Evolutionary conservation across 2,888 invertebrate species (phyloP), one percentile per base, ranked within the genome.

Genomic region (Helicoverpa assulta): DNA sequence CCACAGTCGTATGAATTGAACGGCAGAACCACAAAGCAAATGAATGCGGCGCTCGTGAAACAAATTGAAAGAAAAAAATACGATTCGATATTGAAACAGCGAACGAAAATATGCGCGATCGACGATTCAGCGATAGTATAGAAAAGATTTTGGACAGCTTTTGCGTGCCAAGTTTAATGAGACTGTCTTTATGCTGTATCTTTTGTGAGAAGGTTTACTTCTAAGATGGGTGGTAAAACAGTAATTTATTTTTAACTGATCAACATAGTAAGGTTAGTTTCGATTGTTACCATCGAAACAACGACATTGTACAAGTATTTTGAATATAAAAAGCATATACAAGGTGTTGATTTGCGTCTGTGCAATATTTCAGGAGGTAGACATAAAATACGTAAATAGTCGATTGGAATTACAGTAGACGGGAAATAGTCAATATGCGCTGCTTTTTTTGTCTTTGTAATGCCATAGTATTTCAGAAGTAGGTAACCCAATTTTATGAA

Each of bases 21-120:
- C 75, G 74, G 72, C 67, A 66, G 69, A 77, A 80, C 76, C 83
- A 84, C 86, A 85, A 82, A 86, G 86, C 83, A 86, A 86, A 86
- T 84, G 83, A 86, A 85, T 80, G 72, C 78, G 62, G 67, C 53
- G 78, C 71, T 76, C 73, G 73, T 77, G 72, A 76, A 82, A 83
- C 63, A 73, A 79, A 83, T 76, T 73, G 73, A 78, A 83, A 84
- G 78, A 76, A 82, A 83, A 81, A 83, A 81, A 79, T 65, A 73
- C 73, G 58, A 70, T 82, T 68, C 79, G 76, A 81, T 83, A 78
- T 82, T 81, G 83, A 78, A 78, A 81, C 73, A 69, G 61, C 58
- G 78, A 73, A 70, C 66, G 52, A 83, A 74, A 78, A 71, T 83
- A 75, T 81, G 69, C 76, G 51, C 65, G 75, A 69, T 60, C 56